phyloP scores from a whole-genome alignment of 2,113 vertebrate genomes.

The Epinephelus cyanopodus region DNA sequence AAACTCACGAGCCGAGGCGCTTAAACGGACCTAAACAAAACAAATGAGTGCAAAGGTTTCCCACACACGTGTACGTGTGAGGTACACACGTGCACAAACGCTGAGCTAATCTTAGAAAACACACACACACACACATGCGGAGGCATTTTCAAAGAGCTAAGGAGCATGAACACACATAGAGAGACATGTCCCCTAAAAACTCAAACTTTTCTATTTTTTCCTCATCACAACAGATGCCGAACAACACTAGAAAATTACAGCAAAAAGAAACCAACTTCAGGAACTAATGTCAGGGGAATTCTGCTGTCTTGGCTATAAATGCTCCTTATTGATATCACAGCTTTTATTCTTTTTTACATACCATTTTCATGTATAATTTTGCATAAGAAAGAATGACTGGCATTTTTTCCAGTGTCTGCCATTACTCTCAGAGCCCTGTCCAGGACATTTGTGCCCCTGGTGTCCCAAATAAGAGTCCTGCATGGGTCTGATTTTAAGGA shows the following conservation, averaged over 20 bases:
- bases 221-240: too few relatives aligned
- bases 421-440: neutral
- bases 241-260: neutral
- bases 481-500: too few relatives aligned
- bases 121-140: neutral
- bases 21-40: slow-evolving; percentile 81
- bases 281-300: too few relatives aligned
- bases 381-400: neutral
- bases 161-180: slow-evolving; percentile 19
- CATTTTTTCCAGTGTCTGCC: neutral
- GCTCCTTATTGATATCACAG: too few relatives aligned
- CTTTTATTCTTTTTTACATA: neutral
- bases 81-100: neutral
- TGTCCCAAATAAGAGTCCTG: too few relatives aligned
- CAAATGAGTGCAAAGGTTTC: slow-evolving; percentile 66
- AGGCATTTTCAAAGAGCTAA: neutral
- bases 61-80: slow-evolving; percentile 35
- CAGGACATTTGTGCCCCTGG: neutral
- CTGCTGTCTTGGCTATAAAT: neutral
- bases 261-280: neutral
- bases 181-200: neutral
- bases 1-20: slow-evolving; percentile 89
- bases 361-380: neutral
- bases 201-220: neutral
- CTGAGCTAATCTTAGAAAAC: slow-evolving; percentile 22